Percentiles rank a stretch among this genome's conserved stretches.
phyloP scores from a whole-genome alignment of 2,113 vertebrate genomes.

The Empidonax alnorum region DNA sequence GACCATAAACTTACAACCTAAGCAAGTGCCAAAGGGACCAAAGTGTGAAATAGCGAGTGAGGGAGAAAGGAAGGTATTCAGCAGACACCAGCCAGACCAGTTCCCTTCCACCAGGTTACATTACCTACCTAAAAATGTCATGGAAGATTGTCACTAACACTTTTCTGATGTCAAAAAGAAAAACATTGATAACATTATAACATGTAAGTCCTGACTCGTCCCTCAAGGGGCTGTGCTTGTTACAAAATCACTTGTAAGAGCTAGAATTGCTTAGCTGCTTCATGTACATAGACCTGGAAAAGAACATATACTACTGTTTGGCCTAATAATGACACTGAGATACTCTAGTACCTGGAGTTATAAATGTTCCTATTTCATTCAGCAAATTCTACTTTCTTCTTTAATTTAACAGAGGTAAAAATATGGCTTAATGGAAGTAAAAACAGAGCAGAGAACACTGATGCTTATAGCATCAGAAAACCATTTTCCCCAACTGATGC shows the following conservation, averaged over 20 bases:
- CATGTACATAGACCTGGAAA: not conserved
- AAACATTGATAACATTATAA: rapidly evolving
- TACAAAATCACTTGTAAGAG: not conserved
- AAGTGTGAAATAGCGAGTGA: not conserved
- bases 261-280: not conserved
- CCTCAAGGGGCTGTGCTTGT: not conserved
- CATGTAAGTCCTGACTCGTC: not conserved
- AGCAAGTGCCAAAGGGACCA: not conserved
- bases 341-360: not conserved
- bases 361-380: not conserved
- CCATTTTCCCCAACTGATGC: not conserved
- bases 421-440: not conserved
- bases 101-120: not conserved
- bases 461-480: not conserved
- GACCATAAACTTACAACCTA: not conserved
- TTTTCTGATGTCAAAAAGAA: not conserved
- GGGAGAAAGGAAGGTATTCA: not conserved
- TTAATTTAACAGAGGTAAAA: not conserved
- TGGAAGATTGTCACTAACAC: not conserved
- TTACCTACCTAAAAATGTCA: not conserved
- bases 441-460: not conserved
- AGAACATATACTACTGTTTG: not conserved
- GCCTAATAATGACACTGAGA: not conserved
- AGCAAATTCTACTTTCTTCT: not conserved
- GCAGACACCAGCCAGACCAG: not conserved